These are phyloP conservation scores for Polylopha cassiicola DNA, from an alignment of 2,888 invertebrate genomes.

Conservation along the genomic window DNA sequence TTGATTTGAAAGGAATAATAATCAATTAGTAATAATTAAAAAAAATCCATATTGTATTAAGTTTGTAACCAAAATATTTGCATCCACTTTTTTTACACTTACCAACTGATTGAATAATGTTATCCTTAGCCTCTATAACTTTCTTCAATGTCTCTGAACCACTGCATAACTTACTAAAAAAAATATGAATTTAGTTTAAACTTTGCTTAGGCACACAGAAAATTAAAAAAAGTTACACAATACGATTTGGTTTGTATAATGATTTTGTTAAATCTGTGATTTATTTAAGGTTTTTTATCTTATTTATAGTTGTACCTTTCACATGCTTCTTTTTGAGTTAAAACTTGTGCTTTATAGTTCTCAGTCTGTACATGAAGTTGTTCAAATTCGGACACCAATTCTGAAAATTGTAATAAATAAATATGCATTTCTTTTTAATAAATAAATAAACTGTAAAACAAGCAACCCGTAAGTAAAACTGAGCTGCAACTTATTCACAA, in stretches of 20 bases:
- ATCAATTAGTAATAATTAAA: no score
- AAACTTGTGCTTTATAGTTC: constrained; percentile 39
- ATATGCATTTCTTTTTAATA: no score
- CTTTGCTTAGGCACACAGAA: neutral
- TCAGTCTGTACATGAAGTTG: constrained; percentile 40
- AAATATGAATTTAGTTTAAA: constrained; percentile 6
- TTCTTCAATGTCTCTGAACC: constrained; percentile 46
- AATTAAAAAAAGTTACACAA: neutral
- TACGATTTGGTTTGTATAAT: neutral
- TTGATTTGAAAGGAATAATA: no score
- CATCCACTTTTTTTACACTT: no score
- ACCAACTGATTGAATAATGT: constrained; percentile 54
- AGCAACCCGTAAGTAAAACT: no score
- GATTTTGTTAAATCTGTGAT: no score
- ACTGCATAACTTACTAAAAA: constrained; percentile 48
- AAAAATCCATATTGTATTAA: no score
- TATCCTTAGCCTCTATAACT: constrained; percentile 46
- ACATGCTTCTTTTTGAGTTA: constrained; percentile 44
- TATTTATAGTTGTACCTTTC: no score
- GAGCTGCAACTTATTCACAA: no score
- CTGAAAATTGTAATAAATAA: constrained; percentile 38
- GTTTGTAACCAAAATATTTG: no score
- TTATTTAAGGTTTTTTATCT: no score
- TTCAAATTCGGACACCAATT: constrained; percentile 47
- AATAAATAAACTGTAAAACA: no score